Evolutionary conservation across 2,888 invertebrate species (phyloP), one percentile per base, ranked within the genome.

Genomic region (Stenotaenia linearis): DNA sequence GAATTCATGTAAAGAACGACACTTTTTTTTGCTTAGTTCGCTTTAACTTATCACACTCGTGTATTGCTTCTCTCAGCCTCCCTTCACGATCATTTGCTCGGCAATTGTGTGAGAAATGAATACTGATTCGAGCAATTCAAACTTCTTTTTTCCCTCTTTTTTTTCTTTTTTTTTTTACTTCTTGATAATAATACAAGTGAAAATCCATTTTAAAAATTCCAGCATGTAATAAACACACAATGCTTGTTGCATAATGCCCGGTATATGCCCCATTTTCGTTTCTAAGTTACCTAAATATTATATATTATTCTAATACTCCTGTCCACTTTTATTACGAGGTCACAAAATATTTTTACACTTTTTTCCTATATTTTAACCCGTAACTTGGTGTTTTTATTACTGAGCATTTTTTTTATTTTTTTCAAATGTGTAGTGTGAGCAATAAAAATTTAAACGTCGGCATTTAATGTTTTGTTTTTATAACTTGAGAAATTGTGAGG

Each of bases 21-120:
- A 69, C 25, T 69, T 69, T 69, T 69, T 69, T 69, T 69, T 69
- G 69, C 69, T 69, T 69, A 69, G 69, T 69, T 69, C 69, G 69
- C 69, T 69, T 28, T 69, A 69, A 69, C 69, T 69, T 69, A 69
- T 69, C 69, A 69, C 69, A 69, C 69, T 69, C 69, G 69, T 69
- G 69, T 69, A 69, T 69, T 69, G 69, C 69, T 69, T 69, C 69
- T 69, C 69, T 69, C 69, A 69, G 69, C 69, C 69, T 69, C 69
- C 69, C 69, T 69, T 69, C 69, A 69, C 69, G 69, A 69, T 69
- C 69, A 69, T 69, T 69, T 69, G 69, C 69, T 69, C 69, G 69
- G 69, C 69, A 69, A 69, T 69, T 69, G 69, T 69, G 69, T 69
- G 69, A 69, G 69, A 69, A 69, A 69, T 69, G 69, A 69, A 69